These are phyloP conservation scores for Copsychus sechellarum DNA, from an alignment of 2,113 vertebrate species.

Conservation along the genomic window DNA sequence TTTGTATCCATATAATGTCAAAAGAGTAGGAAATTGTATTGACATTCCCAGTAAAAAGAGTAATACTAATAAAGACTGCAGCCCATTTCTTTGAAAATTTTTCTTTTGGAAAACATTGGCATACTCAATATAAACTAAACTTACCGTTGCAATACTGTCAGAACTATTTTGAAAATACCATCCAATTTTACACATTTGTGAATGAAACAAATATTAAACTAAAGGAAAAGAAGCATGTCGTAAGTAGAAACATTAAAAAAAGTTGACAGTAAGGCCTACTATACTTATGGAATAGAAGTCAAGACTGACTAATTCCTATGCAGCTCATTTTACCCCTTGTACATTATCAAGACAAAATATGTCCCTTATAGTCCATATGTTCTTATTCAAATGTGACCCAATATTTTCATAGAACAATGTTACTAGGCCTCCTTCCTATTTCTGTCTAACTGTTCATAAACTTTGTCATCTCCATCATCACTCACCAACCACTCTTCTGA, in stretches of 20 bases:
- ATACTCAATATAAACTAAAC: not conserved
- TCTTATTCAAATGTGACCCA: not conserved
- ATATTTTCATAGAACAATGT: not conserved
- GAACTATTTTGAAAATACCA: not conserved
- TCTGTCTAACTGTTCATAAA: not conserved
- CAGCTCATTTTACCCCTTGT: not conserved
- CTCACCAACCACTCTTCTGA: constrained; percentile 47
- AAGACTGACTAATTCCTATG: not conserved
- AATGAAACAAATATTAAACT: not conserved
- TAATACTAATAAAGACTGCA: not conserved
- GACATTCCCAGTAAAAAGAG: not conserved
- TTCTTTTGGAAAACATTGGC: not conserved
- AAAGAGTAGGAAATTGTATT: not conserved
- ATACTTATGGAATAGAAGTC: not conserved
- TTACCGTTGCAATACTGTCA: not conserved
- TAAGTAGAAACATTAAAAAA: not conserved
- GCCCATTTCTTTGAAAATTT: not conserved
- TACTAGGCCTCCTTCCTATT: not conserved
- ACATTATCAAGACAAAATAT: not conserved
- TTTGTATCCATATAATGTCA: not conserved
- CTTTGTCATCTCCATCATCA: constrained; percentile 43
- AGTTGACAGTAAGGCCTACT: not conserved
- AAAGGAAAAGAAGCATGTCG: not conserved
- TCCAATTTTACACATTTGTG: not conserved
- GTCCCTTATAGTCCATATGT: not conserved